These are phyloP conservation scores for Pteruthius melanotis DNA, from an alignment of 2,113 vertebrate species.

Conservation along the genomic window DNA sequence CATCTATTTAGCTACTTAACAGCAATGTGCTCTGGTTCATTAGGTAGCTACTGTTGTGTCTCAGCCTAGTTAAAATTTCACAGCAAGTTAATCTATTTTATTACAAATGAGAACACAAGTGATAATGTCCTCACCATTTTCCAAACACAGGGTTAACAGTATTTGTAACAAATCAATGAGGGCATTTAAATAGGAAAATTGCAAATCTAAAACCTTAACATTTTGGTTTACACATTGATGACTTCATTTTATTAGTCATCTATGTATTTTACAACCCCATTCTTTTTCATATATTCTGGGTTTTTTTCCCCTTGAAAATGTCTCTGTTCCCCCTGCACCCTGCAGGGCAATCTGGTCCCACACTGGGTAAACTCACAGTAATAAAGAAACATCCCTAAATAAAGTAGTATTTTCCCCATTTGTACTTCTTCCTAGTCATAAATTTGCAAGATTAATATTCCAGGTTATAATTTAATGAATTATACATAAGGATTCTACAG, in stretches of 20 bases:
- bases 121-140: conserved; percentile 72
- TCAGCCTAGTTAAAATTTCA: conserved; percentile 78
- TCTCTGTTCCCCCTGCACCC: neutral
- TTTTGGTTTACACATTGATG: conserved; percentile 57
- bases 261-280: conserved; percentile 51
- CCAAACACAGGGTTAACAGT: conserved; percentile 76
- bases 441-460: neutral
- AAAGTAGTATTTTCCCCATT: neutral
- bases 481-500: neutral
- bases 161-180: conserved; percentile 73
- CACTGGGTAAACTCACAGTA: neutral
- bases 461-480: neutral
- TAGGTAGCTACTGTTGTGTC: conserved; percentile 80
- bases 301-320: neutral
- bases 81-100: conserved; percentile 81
- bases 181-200: conserved; percentile 66
- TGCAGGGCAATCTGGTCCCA: neutral
- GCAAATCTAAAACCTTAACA: conserved; percentile 47
- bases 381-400: neutral
- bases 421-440: neutral
- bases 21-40: conserved; percentile 77
- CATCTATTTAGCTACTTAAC: conserved; percentile 81
- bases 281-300: conserved; percentile 4
- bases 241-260: conserved; percentile 66
- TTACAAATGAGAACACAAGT: conserved; percentile 80